Evolutionary conservation across 2,888 invertebrate genomes (phyloP).

Genomic region (Phyllotreta striolata): DNA sequence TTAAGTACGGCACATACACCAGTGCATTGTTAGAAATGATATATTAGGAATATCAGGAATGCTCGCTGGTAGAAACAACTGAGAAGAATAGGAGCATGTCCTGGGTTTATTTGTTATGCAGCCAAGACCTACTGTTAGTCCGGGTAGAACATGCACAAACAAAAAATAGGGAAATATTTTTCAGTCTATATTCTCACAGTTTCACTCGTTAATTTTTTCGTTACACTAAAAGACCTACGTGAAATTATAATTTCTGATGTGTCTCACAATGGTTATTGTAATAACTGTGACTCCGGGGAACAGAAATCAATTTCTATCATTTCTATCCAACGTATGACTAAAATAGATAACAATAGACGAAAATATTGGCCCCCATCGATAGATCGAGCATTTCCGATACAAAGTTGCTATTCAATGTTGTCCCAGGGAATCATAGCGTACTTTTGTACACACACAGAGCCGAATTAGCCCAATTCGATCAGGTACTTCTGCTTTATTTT

Average conservation of each 20-base stretch:
- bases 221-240: too few species aligned
- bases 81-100: conserved; percentile 6
- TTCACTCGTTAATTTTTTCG: too few species aligned
- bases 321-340: conserved; percentile 16
- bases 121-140: conserved; percentile 19
- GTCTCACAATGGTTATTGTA: not conserved
- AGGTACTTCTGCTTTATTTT: too few species aligned
- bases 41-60: conserved; percentile 21
- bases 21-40: conserved; percentile 22
- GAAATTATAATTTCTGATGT: too few species aligned
- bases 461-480: too few species aligned
- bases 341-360: conserved; percentile 12
- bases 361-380: conserved; percentile 12
- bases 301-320: conserved; percentile 16
- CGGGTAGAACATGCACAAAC: not conserved
- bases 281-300: not conserved
- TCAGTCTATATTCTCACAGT: not conserved
- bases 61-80: conserved; percentile 10
- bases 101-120: conserved; percentile 23
- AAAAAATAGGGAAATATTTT: not conserved
- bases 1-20: conserved; percentile 13
- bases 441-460: not conserved
- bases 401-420: conserved; percentile 3
- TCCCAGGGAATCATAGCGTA: conserved; percentile 5
- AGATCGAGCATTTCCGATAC: conserved; percentile 12